Evolutionary conservation across 1,140 invertebrate genomes (phyloP), one percentile per base, ranked within the genome.

Genomic region (Branchinecta lynchi): DNA sequence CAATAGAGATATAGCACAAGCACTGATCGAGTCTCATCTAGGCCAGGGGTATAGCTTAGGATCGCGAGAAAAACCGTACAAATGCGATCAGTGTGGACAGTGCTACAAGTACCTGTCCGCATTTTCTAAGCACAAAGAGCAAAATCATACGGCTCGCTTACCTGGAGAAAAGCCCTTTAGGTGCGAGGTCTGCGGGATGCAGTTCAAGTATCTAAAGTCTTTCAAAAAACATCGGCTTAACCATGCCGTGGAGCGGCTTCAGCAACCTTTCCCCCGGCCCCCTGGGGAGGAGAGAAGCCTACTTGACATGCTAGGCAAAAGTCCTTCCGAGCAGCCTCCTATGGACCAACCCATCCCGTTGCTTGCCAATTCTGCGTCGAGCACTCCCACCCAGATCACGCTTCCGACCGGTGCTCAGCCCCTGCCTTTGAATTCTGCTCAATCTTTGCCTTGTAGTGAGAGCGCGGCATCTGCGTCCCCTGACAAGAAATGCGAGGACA

Each of bases 161-260:
- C 90, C 90, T 0, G 89, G 89, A 8, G 89, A 92, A 78, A 92
- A 92, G 76, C 82, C 91, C 3, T 93, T 92, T 78, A 90, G 89
- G 21, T 93, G 89, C 76, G 89, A 91, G 74, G 88, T 91, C 1
- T 92, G 89, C 78, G 89, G 89, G 32, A 91, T 91, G 89, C 89
- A 91, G 77, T 92, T 92, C 76, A 82, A 87, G 44, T 91, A 90
- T 77, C 82, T 92, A 21, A 92, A 92, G 76, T 92, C 89, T 0
- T 92, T 92, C 77, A 90, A 91, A 77, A 92, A 92, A 77, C 90
- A 92, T 75, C 82, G 89, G 12, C 80, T 92, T 21, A 93, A 93
- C 75, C 90, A 93, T 75, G 88, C 89, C 1, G 76, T 91, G 3
- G 89, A 91, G 75, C 84, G 87, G 68, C 79, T 90, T 10, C 89